Percentiles rank a stretch among this genome's conserved stretches.
These are phyloP conservation scores for Platycnemis pennipes DNA, from an alignment of 2,888 invertebrate genomes.

Conservation along the genomic window DNA sequence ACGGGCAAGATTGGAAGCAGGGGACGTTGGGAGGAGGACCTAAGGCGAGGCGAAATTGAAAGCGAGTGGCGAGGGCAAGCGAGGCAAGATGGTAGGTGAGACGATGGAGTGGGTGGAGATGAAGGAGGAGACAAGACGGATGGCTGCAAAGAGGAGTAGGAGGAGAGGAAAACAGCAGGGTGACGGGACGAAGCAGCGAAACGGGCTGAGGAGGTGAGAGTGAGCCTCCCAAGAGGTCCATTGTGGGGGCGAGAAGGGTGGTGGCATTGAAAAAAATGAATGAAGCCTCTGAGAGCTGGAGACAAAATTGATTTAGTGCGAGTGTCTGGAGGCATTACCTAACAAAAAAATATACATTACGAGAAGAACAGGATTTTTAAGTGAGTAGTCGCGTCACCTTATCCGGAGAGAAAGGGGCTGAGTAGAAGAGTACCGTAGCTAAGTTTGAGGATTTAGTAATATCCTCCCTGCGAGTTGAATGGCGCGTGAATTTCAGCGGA, in stretches of 20 bases:
- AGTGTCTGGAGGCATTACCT: neutral
- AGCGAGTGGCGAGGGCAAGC: neutral
- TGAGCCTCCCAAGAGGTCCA: neutral
- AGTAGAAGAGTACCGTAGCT: too few species aligned
- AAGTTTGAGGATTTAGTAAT: too few species aligned
- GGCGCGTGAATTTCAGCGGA: too few species aligned
- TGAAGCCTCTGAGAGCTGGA: neutral
- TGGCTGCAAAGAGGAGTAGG: neutral
- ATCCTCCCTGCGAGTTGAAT: too few species aligned
- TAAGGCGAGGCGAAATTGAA: constrained; percentile 6
- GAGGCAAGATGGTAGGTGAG: neutral
- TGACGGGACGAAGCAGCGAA: neutral
- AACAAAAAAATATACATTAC: neutral
- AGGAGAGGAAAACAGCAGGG: neutral
- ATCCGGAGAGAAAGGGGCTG: too few species aligned
- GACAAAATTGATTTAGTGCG: neutral
- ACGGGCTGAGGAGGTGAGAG: neutral
- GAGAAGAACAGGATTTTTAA: neutral
- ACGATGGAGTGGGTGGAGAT: neutral
- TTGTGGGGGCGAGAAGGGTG: neutral
- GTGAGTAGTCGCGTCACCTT: neutral
- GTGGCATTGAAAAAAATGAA: neutral
- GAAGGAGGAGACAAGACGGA: neutral
- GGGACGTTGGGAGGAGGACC: neutral
- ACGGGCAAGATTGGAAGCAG: neutral